Percentiles rank a stretch among this genome's conserved stretches.
These are phyloP conservation scores for Cantharis rustica DNA, from an alignment of 2,888 invertebrate species.

Conservation along the genomic window DNA sequence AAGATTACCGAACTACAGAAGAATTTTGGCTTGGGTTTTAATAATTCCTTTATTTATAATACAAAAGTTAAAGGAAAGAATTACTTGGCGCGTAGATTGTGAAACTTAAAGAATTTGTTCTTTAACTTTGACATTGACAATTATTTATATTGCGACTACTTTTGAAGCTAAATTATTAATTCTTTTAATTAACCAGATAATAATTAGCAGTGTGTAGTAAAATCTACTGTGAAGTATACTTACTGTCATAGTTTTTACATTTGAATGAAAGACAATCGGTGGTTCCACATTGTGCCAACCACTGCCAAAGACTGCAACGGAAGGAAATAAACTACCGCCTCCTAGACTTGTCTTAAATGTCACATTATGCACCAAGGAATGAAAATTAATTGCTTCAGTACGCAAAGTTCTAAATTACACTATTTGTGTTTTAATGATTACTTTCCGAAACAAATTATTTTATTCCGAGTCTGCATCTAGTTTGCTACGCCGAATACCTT, in stretches of 20 bases:
- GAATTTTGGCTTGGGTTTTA: not conserved
- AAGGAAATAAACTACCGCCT: slow-evolving; percentile 13
- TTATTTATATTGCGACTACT: not conserved
- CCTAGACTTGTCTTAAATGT: slow-evolving; percentile 30
- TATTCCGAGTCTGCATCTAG: not conserved
- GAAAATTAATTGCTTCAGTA: slow-evolving; percentile 31
- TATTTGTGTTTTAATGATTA: slow-evolving; percentile 26
- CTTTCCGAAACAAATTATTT: slow-evolving; percentile 3
- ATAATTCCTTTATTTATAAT: not conserved
- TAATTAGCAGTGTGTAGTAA: not conserved
- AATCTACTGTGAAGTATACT: not conserved
- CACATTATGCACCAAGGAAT: slow-evolving; percentile 32
- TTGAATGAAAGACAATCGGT: slow-evolving; percentile 14
- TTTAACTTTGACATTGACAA: not conserved
- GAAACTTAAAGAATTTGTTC: not conserved
- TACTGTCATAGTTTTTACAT: slow-evolving; percentile 9
- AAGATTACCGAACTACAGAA: not conserved
- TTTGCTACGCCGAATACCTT: not conserved
- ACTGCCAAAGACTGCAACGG: slow-evolving; percentile 19
- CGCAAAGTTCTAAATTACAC: slow-evolving; percentile 22
- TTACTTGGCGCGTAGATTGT: not conserved
- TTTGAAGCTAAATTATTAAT: not conserved
- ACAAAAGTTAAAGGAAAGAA: not conserved
- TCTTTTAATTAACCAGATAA: not conserved
- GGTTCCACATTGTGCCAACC: slow-evolving; percentile 18